These are phyloP conservation scores for Melanostoma scalare DNA, from an alignment of 2,888 invertebrate species.

Conservation along the genomic window DNA sequence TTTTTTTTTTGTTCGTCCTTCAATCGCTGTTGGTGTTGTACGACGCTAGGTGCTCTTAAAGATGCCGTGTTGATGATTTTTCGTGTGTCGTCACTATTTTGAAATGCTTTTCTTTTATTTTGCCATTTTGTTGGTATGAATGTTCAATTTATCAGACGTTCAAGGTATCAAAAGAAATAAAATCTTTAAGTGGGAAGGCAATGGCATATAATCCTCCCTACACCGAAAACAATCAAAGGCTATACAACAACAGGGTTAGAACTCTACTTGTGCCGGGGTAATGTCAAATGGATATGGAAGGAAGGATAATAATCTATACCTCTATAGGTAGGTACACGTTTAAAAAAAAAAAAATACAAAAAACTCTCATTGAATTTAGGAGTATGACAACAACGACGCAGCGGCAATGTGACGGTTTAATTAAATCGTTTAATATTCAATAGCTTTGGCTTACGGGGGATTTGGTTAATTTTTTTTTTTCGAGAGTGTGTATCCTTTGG, in stretches of 20 bases:
- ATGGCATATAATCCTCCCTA: neutral
- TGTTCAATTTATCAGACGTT: slow-evolving; percentile 5
- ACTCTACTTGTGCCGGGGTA: no score
- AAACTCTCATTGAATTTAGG: neutral
- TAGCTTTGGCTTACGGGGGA: slow-evolving; percentile 32
- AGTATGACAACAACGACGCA: slow-evolving; percentile 15
- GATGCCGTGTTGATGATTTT: neutral
- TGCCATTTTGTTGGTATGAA: slow-evolving; percentile 1
- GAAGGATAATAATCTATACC: no score
- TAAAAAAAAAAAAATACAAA: neutral
- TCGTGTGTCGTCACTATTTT: neutral
- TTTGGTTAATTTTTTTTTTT: slow-evolving; percentile 18
- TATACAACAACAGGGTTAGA: neutral
- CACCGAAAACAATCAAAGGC: neutral
- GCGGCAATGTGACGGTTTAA: slow-evolving; percentile 38
- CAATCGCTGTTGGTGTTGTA: neutral
- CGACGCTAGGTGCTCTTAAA: no score
- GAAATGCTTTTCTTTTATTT: neutral
- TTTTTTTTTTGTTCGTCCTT: slow-evolving; percentile 9
- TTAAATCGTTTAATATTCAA: slow-evolving; percentile 67
- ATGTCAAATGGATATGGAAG: no score
- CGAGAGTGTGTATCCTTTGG: slow-evolving; percentile 2
- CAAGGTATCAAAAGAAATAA: slow-evolving; percentile 10
- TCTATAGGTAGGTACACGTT: no score
- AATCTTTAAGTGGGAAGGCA: slow-evolving; percentile 8